Conservation (phyloP, 2,797 vertebrate genomes). For the Podarcis siculus region DNA sequence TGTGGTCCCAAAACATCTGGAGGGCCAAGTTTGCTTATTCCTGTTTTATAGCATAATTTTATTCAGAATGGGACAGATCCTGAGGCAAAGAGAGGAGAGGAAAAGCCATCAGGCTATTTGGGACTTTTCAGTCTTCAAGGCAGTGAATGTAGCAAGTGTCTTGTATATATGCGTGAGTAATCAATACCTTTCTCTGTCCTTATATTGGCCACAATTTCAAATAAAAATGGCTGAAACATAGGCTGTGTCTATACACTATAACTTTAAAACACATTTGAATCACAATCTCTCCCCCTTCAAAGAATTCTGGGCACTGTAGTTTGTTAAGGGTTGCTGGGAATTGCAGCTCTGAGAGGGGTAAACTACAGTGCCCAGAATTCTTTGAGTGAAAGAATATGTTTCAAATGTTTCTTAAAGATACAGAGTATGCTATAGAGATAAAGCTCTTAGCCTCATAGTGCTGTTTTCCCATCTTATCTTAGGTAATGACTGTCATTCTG, state of each 20-base stretch:
- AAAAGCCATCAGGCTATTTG: slow-evolving; percentile 20
- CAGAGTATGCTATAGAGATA: too few relatives aligned
- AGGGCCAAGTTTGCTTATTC: too few relatives aligned
- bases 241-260: too few relatives aligned
- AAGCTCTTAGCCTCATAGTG: slow-evolving; percentile 26
- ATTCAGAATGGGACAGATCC: slow-evolving; percentile 27
- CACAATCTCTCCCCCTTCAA: too few relatives aligned
- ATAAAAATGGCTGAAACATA: slow-evolving; percentile 28
- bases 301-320: too few relatives aligned
- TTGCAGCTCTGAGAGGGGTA: too few relatives aligned
- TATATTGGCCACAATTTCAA: slow-evolving; percentile 33
- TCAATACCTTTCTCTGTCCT: slow-evolving; percentile 43
- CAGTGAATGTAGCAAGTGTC: neutral
- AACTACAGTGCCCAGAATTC: too few relatives aligned
- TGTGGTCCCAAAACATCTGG: too few relatives aligned
- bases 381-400: too few relatives aligned
- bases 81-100: neutral
- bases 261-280: too few relatives aligned
- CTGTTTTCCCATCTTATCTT: slow-evolving; percentile 54
- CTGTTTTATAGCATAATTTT: slow-evolving; percentile 34
- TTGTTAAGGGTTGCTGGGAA: too few relatives aligned
- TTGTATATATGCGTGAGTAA: slow-evolving; percentile 42
- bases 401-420: too few relatives aligned
- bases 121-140: neutral
- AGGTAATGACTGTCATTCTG: slow-evolving; percentile 56